These are phyloP conservation scores for Clusia tigrina DNA, from an alignment of 2,888 invertebrate genomes.

Conservation along the genomic window DNA sequence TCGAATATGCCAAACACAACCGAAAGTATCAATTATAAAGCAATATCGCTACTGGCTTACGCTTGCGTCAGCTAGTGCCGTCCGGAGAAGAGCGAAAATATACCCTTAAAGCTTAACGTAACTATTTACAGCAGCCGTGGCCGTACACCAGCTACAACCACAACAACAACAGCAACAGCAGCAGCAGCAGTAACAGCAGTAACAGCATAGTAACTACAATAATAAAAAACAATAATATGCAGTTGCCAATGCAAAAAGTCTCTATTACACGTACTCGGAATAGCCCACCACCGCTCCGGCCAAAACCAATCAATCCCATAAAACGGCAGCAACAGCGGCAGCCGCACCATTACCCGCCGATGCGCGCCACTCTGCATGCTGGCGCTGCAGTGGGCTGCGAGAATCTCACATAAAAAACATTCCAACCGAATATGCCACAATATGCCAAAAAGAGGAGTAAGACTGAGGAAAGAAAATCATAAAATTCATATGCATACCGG, in stretches of 20 bases:
- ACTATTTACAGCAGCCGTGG: too few relatives aligned
- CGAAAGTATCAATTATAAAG: conserved; percentile 11
- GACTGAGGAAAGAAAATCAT: too few relatives aligned
- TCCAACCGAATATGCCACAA: not conserved
- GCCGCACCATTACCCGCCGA: too few relatives aligned
- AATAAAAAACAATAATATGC: not conserved
- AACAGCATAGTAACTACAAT: not conserved
- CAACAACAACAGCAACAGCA: not conserved
- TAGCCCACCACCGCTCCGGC: too few relatives aligned
- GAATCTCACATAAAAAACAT: conserved; percentile 12
- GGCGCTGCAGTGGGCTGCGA: not conserved
- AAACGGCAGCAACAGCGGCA: not conserved
- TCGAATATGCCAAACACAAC: not conserved
- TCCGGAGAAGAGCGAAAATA: too few relatives aligned
- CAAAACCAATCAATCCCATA: not conserved
- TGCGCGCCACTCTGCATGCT: too few relatives aligned
- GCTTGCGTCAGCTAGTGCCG: too few relatives aligned
- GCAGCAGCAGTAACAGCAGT: not conserved
- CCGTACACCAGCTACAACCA: not conserved
- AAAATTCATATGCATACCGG: conserved; percentile 6
- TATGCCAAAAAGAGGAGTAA: too few relatives aligned
- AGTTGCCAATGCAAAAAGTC: not conserved
- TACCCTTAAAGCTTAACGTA: too few relatives aligned
- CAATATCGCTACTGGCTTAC: conserved; percentile 9
- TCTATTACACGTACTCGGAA: not conserved